A percentile compares a stretch with the other conserved stretches of the same genome.
Evolutionary conservation across 2,797 vertebrate species (phyloP).

Genomic region (Peromyscus melanophrys): DNA sequence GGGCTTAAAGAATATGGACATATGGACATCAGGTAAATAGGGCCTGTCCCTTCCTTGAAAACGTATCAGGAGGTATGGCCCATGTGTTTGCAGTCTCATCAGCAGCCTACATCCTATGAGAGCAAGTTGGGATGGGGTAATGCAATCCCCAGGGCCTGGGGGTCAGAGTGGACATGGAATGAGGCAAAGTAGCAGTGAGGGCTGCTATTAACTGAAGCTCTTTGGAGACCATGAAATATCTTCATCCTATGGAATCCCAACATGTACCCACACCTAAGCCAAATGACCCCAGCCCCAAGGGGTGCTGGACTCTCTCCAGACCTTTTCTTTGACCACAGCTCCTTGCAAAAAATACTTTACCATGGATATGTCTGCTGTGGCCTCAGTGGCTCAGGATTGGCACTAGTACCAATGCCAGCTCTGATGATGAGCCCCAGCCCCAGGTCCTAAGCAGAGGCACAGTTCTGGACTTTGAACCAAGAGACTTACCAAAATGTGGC

Average conservation of each 20-base stretch:
- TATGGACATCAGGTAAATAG: neutral
- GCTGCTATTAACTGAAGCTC: neutral
- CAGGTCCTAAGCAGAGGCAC: neutral
- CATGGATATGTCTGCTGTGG: accelerated
- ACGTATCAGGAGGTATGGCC: neutral
- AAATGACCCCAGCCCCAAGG: neutral
- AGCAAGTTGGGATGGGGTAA: neutral
- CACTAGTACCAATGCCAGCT: neutral
- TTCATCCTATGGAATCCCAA: neutral
- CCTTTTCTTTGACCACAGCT: neutral
- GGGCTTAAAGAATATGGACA: neutral
- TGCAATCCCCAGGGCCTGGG: neutral
- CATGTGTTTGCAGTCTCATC: neutral
- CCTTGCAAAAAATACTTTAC: neutral
- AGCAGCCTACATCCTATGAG: neutral
- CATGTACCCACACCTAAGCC: neutral
- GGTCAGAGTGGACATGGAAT: neutral
- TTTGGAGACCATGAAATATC: neutral
- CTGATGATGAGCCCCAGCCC: neutral
- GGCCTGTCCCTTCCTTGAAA: neutral
- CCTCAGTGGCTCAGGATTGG: neutral
- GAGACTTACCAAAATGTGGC: conserved; percentile 86
- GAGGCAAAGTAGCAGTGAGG: neutral
- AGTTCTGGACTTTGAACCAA: neutral
- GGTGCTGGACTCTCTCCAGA: neutral